phyloP scores from a whole-genome alignment of 2,113 vertebrate genomes.

The Phoxinus phoxinus region DNA sequence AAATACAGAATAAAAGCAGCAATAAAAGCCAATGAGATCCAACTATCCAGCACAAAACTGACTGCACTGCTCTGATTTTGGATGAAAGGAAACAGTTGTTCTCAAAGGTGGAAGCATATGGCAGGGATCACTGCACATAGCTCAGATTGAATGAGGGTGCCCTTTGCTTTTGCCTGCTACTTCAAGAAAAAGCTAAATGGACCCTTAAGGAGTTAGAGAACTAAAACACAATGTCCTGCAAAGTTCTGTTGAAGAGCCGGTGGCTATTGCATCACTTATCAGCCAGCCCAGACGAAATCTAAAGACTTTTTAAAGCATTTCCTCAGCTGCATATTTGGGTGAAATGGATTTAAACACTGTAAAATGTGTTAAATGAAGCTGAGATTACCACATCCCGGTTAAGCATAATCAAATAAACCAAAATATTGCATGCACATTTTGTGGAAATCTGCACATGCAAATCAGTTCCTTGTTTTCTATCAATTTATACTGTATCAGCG shows the following conservation, averaged over 20 bases:
- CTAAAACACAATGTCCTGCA: slow-evolving; percentile 2
- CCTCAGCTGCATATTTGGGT: background rate
- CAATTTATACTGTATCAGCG: background rate
- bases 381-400: background rate
- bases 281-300: background rate
- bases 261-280: slow-evolving; percentile 2
- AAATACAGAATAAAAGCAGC: background rate
- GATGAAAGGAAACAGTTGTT: background rate
- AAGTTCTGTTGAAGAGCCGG: background rate
- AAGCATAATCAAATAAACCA: background rate
- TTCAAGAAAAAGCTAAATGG: slow-evolving; percentile 6
- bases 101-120: background rate
- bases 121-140: slow-evolving; percentile 7
- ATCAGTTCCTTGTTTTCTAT: background rate
- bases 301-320: background rate
- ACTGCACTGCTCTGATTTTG: background rate
- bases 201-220: background rate
- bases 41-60: background rate
- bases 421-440: background rate
- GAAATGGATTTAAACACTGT: background rate
- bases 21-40: background rate
- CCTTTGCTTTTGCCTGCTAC: background rate
- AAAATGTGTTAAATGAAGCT: slow-evolving; percentile 1
- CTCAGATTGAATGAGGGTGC: background rate
- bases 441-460: background rate